Evolutionary conservation across 92 coral and sea anemone species (phyloP).

Genomic region (Phenganax subtilis): DNA sequence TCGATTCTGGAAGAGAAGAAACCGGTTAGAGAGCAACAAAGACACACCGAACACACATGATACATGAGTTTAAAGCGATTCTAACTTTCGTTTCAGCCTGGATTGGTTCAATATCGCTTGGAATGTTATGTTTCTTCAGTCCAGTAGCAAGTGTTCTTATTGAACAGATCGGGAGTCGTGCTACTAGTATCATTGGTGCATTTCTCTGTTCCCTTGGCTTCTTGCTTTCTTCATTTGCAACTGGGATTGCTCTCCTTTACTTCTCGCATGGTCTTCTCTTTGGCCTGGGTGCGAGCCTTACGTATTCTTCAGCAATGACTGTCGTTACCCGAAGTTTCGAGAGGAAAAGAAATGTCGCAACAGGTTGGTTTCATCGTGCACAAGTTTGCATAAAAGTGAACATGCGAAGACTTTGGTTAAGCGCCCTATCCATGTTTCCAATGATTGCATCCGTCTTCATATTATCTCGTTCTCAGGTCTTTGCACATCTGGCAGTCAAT

Average conservation of each 20-base stretch:
- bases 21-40: conserved; percentile 9
- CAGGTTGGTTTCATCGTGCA: conserved; percentile 27
- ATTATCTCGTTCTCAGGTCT: conserved; percentile 47
- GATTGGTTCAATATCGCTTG: conserved; percentile 92
- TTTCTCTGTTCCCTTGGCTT: conserved; percentile 75
- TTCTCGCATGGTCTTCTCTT: conserved; percentile 79
- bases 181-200: conserved; percentile 61
- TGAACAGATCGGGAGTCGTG: conserved; percentile 75
- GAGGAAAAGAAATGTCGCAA: conserved; percentile 77
- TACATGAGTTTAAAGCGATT: neutral
- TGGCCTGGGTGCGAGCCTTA: conserved; percentile 84
- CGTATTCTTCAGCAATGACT: conserved; percentile 78
- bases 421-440: neutral
- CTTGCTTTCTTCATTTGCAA: conserved; percentile 72
- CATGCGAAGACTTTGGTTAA: neutral
- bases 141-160: conserved; percentile 86
- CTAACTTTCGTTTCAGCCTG: conserved; percentile 59
- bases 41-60: neutral
- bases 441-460: neutral
- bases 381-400: neutral
- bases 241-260: conserved; percentile 62
- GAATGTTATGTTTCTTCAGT: conserved; percentile 82
- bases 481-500: conserved; percentile 86
- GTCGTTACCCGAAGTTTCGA: conserved; percentile 82
- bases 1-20: conserved; percentile 31